A percentile compares a stretch with the other conserved stretches of the same genome.
Evolutionary conservation across 2,888 invertebrate genomes (phyloP).

Genomic region (Cosmia trapezina): DNA sequence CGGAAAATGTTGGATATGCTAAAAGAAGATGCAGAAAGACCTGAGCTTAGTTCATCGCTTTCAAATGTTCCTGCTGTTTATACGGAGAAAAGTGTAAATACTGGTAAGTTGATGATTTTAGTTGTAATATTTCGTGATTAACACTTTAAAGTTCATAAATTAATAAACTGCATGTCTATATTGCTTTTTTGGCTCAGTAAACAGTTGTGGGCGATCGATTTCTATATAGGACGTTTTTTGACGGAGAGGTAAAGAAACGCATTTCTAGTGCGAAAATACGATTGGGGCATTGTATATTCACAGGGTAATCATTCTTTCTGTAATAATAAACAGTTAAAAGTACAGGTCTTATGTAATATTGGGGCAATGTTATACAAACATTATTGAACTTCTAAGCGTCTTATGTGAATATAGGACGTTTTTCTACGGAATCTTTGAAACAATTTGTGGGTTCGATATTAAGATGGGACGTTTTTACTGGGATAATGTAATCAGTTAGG

Average conservation of each 20-base stretch:
- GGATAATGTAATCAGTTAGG: constrained; percentile 1
- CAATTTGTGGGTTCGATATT: constrained; percentile 34
- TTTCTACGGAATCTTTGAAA: constrained; percentile 33
- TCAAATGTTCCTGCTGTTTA: constrained; percentile 7
- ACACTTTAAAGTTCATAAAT: neutral
- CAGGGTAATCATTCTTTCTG: constrained; percentile 15
- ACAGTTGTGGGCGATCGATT: neutral
- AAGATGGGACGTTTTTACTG: constrained; percentile 37
- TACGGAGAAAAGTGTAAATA: constrained; percentile 8
- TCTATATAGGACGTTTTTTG: constrained; percentile 32
- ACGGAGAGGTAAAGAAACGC: constrained; percentile 21
- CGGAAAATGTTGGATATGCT: constrained; percentile 4
- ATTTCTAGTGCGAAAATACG: constrained; percentile 20
- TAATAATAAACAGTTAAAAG: constrained; percentile 18
- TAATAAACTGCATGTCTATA: neutral
- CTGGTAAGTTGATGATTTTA: constrained; percentile 25
- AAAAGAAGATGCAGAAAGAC: neutral
- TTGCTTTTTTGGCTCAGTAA: neutral
- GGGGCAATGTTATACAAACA: neutral
- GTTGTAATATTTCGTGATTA: constrained; percentile 22
- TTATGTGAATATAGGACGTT: constrained; percentile 32
- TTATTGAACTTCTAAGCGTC: constrained; percentile 5
- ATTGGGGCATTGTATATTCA: constrained; percentile 12
- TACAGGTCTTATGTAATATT: constrained; percentile 21
- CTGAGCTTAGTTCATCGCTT: constrained; percentile 6